Percentiles rank a stretch among this genome's conserved stretches.
Evolutionary conservation across 2,113 vertebrate species (phyloP).

Genomic region (Charadrius vociferus): DNA sequence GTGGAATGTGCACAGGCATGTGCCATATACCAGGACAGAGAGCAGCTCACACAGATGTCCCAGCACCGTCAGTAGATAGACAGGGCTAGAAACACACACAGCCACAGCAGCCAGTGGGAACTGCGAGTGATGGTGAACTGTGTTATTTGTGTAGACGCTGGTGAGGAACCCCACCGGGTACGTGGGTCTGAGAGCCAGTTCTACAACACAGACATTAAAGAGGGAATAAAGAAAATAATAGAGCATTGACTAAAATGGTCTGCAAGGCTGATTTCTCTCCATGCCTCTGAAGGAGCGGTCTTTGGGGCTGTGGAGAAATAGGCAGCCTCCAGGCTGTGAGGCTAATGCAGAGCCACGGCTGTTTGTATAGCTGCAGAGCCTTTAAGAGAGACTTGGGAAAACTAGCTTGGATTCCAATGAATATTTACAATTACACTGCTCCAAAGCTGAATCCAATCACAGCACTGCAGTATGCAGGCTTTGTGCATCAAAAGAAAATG

Average conservation of each 20-base stretch:
- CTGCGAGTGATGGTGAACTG: background rate
- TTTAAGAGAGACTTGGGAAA: constrained; percentile 69
- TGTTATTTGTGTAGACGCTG: background rate
- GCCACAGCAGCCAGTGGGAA: background rate
- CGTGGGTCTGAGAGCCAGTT: constrained; percentile 5
- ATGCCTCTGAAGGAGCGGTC: constrained; percentile 46
- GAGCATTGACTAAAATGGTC: constrained; percentile 29
- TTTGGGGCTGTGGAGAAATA: constrained; percentile 50
- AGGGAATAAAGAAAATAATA: constrained; percentile 58
- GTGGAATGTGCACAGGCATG: background rate
- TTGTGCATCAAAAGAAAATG: constrained; percentile 77
- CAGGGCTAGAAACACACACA: background rate
- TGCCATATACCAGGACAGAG: background rate
- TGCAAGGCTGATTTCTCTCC: constrained; percentile 43
- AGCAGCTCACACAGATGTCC: background rate
- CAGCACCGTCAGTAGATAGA: background rate
- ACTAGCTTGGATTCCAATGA: constrained; percentile 76
- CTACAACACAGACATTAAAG: constrained; percentile 5
- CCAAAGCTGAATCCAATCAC: constrained; percentile 73
- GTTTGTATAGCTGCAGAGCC: constrained; percentile 76
- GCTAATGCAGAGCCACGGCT: constrained; percentile 51
- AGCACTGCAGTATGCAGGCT: constrained; percentile 67
- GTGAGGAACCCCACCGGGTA: background rate
- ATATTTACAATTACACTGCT: constrained; percentile 78
- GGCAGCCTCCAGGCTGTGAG: constrained; percentile 61